Evolutionary conservation across 2,797 vertebrate genomes (phyloP), one percentile per base, ranked within the genome.

Genomic region (Spinibarbus caldwelli): DNA sequence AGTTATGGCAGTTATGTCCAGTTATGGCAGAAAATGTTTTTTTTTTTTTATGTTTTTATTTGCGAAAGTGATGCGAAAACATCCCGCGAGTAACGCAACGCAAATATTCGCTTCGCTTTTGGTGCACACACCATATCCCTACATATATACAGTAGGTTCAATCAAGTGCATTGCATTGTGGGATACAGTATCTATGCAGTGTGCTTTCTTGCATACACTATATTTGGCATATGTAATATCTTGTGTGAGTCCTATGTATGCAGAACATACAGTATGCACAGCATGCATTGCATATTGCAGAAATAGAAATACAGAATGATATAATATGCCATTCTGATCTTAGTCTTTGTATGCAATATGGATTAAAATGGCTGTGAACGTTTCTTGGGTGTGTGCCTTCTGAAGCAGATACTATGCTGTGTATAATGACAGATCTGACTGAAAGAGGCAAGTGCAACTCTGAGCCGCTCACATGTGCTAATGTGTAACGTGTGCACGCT

Each of bases 401-500:
- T 62, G 34, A 26, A 57, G 49, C 49, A 38, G 52, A 77, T 23
- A 26, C 34, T 64, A 19, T 26, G n/a, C 26, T 47, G 38, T 78
- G 38, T 31, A 19, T 78, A 78, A 29, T 21, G 43, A 19, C 23
- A 49, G n/a, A 49, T 7, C 45, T 67, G 38, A 52, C 11, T 49
- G 43, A 80, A 49, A 23, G 6, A 80, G n/a, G 59, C 78, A 49
- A 67, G 21, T 52, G 31, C 21, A 68, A 36, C 45, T 34, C 62
- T 80, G 59, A 80, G 45, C 11, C 14, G 26, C 10, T 47, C 31
- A 26, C 45, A 80, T 66, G 73, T 78, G 72, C 41, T 73, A 49
- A 83, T 83, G 59, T 75, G 47, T 49, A 64, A 66, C 54, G 87
- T 75, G 77, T 87, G 80, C 45, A 62, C 26, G 2, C 54, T 41